Conservation (phyloP, 2,888 invertebrate genomes). For the Clostera curtula region DNA sequence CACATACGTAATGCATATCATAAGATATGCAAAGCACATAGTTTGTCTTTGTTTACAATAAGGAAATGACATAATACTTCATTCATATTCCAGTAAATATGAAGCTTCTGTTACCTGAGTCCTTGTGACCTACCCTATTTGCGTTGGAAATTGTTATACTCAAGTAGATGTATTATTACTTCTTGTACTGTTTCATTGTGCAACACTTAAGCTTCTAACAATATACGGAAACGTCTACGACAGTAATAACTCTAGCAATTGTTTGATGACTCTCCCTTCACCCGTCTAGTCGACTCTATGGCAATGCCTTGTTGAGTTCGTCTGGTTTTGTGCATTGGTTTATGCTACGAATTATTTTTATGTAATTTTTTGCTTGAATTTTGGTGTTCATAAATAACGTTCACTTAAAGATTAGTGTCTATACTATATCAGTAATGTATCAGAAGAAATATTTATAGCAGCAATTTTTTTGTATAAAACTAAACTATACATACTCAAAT, state of each 20-base stretch:
- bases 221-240: slow-evolving; percentile 45
- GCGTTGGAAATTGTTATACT: slow-evolving; percentile 1
- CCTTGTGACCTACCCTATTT: too few species aligned
- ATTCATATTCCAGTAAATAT: too few species aligned
- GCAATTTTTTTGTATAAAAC: slow-evolving; percentile 19
- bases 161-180: slow-evolving; percentile 4
- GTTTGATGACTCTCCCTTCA: slow-evolving; percentile 47
- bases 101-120: too few species aligned
- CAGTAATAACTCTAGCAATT: slow-evolving; percentile 36
- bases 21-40: too few species aligned
- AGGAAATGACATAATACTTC: too few species aligned
- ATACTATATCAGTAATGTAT: too few species aligned
- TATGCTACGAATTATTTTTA: slow-evolving; percentile 4
- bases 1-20: too few species aligned
- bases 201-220: slow-evolving; percentile 35
- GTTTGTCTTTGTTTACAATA: too few species aligned
- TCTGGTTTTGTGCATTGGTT: slow-evolving; percentile 20
- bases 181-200: slow-evolving; percentile 17
- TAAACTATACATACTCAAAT: slow-evolving; percentile 36
- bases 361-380: slow-evolving; percentile 2
- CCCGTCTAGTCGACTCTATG: slow-evolving; percentile 38
- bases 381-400: slow-evolving; percentile 4
- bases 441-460: too few species aligned
- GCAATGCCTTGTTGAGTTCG: slow-evolving; percentile 29
- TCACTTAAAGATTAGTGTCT: too few species aligned